These are phyloP conservation scores for Drosophila lacertosa DNA, from an alignment of 1,140 invertebrate species.

Conservation along the genomic window DNA sequence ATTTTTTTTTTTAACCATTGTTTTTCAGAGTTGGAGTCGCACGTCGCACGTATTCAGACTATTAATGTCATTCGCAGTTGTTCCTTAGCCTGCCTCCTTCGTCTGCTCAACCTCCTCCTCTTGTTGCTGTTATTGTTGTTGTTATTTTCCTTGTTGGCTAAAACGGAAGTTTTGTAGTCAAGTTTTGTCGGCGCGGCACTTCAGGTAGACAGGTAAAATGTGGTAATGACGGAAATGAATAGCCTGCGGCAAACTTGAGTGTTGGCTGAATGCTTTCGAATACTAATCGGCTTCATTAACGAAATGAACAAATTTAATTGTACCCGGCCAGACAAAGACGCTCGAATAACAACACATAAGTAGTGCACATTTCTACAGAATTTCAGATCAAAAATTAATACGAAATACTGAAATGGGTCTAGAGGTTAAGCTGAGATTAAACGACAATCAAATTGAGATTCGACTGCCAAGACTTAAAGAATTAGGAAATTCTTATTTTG, in stretches of 20 bases:
- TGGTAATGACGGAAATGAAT: conserved; percentile 69
- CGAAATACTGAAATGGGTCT: neutral
- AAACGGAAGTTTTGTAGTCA: conserved; percentile 70
- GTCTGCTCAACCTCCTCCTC: neutral
- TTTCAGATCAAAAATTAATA: neutral
- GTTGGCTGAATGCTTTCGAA: conserved; percentile 55
- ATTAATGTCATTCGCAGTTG: conserved; percentile 70
- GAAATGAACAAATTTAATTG: conserved; percentile 36
- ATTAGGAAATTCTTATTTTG: too few relatives aligned
- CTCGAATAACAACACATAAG: neutral
- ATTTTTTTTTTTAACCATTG: conserved; percentile 56
- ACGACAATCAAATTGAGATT: too few relatives aligned
- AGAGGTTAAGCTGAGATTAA: too few relatives aligned
- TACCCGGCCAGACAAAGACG: neutral
- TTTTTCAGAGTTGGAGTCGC: conserved; percentile 40
- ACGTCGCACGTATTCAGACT: conserved; percentile 69
- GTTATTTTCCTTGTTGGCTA: conserved; percentile 31
- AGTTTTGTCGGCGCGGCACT: conserved; percentile 43
- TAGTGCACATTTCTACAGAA: neutral
- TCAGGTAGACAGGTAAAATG: conserved; percentile 51
- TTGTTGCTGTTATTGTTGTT: too few relatives aligned
- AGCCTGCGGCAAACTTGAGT: conserved; percentile 45
- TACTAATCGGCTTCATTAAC: conserved; percentile 47
- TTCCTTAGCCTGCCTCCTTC: conserved; percentile 10
- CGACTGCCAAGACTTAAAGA: too few relatives aligned